Percentiles rank a stretch among this genome's conserved stretches.
Conservation (phyloP, 2,888 invertebrate genomes). For the Deilephila porcellus region DNA sequence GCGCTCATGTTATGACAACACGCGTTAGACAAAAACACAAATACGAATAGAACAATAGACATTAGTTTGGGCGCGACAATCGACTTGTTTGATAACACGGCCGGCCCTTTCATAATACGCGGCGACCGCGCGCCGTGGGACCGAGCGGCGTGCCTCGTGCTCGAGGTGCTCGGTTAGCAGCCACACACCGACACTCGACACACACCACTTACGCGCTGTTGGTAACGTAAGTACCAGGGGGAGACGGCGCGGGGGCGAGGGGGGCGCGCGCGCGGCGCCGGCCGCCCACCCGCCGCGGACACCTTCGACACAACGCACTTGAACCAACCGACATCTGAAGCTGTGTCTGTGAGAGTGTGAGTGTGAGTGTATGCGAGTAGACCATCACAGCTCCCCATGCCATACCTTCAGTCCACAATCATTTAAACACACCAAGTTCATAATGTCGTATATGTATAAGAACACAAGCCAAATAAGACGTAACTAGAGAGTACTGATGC, state of each 20-base stretch:
- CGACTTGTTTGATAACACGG: constrained; percentile 35
- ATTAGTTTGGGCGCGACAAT: constrained; percentile 32
- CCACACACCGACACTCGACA: constrained; percentile 27
- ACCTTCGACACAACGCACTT: background rate
- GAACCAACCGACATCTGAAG: too few species aligned
- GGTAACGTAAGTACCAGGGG: constrained; percentile 56
- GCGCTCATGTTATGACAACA: constrained; percentile 35
- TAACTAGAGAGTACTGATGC: too few species aligned
- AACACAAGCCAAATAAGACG: too few species aligned
- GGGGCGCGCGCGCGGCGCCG: background rate
- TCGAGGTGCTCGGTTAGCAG: background rate
- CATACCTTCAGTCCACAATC: too few species aligned
- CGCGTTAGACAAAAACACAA: constrained; percentile 29
- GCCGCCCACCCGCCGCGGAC: background rate
- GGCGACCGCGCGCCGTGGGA: background rate
- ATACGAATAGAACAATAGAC: constrained; percentile 34
- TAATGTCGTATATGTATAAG: too few species aligned
- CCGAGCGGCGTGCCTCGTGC: background rate
- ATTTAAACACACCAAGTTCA: too few species aligned
- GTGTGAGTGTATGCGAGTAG: too few species aligned
- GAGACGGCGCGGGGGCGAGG: constrained; percentile 34
- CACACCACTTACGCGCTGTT: constrained; percentile 54
- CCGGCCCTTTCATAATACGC: background rate
- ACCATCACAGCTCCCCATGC: too few species aligned
- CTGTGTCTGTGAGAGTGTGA: too few species aligned